Conservation (phyloP, 2,797 vertebrate species). For the Galago senegalensis region DNA sequence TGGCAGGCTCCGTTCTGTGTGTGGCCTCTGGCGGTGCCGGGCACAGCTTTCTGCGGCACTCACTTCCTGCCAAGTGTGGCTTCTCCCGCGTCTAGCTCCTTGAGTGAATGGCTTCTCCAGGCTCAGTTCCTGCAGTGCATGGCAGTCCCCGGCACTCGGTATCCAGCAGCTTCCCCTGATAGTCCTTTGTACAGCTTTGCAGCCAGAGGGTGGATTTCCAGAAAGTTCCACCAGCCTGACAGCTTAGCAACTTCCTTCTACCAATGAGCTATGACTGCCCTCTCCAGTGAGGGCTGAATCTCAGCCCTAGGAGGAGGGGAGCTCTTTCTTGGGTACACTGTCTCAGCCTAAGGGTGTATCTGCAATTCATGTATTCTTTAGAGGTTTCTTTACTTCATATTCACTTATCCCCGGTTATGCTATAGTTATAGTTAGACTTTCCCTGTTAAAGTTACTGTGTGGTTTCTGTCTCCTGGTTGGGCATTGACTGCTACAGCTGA, state of each 20-base stretch:
- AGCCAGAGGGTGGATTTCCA: background rate
- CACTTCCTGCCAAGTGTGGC: background rate
- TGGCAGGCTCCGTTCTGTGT: background rate
- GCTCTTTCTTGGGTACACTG: background rate
- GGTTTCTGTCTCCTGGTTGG: constrained; percentile 14
- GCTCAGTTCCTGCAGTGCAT: background rate
- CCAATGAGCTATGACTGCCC: background rate
- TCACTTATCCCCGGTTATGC: background rate
- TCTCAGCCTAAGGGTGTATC: background rate
- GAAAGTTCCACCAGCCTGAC: background rate
- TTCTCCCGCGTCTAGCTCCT: background rate
- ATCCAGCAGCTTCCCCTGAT: background rate
- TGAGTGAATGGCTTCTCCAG: background rate
- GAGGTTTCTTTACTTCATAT: background rate
- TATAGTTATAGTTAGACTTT: background rate
- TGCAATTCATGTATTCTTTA: background rate
- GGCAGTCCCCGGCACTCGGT: too few relatives aligned
- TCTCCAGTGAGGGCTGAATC: background rate
- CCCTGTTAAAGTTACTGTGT: background rate
- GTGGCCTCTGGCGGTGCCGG: background rate
- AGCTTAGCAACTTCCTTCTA: background rate
- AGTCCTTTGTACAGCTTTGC: background rate
- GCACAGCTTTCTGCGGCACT: background rate
- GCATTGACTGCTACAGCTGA: background rate
- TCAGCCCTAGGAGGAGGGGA: background rate